Percentiles rank a stretch among this genome's conserved stretches.
Conservation (phyloP, 37 sponge, comb jelly and placozoan species). For the Bolinopsis microptera region DNA sequence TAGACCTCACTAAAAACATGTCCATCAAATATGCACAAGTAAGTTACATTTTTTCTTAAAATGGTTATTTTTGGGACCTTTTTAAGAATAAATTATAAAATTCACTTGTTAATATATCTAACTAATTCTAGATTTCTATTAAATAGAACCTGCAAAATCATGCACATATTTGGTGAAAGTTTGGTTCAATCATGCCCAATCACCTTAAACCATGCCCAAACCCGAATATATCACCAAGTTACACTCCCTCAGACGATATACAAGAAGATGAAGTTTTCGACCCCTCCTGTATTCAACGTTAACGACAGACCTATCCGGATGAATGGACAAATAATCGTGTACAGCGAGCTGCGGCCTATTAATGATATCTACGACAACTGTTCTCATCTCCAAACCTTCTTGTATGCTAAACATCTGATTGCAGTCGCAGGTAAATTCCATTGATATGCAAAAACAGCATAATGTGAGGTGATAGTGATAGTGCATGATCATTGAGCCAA, state of each 20-base stretch:
- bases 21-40: conserved; percentile 66
- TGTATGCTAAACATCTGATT: conserved; percentile 43
- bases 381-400: conserved; percentile 47
- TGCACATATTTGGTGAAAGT: no score
- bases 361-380: conserved; percentile 65
- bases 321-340: conserved; percentile 51
- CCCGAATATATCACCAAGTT: no score
- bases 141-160: no score
- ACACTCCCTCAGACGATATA: conserved; percentile 58
- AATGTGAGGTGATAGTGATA: no score
- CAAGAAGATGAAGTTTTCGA: conserved; percentile 31
- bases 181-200: no score
- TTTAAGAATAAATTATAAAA: no score
- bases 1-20: conserved; percentile 58
- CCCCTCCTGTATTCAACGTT: conserved; percentile 27
- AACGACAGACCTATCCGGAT: conserved; percentile 45
- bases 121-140: no score
- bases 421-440: conserved; percentile 36
- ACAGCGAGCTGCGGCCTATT: conserved; percentile 48
- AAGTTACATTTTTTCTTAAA: neutral
- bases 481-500: no score
- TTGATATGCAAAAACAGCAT: no score
- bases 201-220: no score
- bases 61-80: no score
- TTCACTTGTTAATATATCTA: no score